phyloP scores from a whole-genome alignment of 2,888 invertebrate species.

The Sceliomorpha sp. region DNA sequence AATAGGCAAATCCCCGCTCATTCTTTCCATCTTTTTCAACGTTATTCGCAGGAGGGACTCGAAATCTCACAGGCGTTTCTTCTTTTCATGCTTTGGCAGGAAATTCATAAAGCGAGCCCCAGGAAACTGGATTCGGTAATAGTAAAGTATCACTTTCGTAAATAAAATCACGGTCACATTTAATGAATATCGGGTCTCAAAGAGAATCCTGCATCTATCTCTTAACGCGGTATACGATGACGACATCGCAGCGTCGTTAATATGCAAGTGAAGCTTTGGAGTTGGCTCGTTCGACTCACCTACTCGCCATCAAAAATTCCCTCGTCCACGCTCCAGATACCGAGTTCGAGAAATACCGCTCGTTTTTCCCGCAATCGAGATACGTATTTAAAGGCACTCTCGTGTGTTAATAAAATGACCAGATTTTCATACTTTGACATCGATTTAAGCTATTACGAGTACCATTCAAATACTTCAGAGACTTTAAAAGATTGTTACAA shows the following conservation, averaged over 20 bases:
- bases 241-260: constrained; percentile 41
- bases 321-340: background rate
- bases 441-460: too few species aligned
- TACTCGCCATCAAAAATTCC: constrained; percentile 18
- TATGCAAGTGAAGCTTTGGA: constrained; percentile 38
- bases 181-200: constrained; percentile 68
- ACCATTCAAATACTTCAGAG: too few species aligned
- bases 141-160: constrained; percentile 53
- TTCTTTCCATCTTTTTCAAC: constrained; percentile 5
- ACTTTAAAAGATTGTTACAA: too few species aligned
- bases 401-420: constrained; percentile 6
- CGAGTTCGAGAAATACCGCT: constrained; percentile 8
- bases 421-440: constrained; percentile 1
- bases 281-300: background rate
- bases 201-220: constrained; percentile 47
- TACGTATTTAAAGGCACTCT: constrained; percentile 14
- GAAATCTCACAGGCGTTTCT: constrained; percentile 4
- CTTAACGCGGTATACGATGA: background rate
- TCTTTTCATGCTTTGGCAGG: background rate
- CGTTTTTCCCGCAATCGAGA: constrained; percentile 9
- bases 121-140: constrained; percentile 19
- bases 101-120: constrained; percentile 14
- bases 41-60: background rate
- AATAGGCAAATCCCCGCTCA: constrained; percentile 8
- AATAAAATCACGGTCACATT: constrained; percentile 58